Evolutionary conservation across 1,140 invertebrate genomes (phyloP).

Genomic region (Conus ventricosus): DNA sequence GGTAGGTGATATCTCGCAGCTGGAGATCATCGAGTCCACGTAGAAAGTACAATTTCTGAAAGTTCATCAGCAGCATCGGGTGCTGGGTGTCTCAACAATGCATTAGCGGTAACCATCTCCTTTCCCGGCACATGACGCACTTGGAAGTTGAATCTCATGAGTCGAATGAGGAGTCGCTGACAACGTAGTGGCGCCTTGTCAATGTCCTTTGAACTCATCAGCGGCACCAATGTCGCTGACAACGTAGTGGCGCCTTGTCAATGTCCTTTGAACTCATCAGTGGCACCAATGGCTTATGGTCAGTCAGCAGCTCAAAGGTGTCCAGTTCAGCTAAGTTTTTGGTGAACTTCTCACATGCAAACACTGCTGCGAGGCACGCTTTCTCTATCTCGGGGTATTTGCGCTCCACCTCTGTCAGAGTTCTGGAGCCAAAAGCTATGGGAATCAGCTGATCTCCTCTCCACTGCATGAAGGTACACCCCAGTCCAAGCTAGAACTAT

Average conservation of each 20-base stretch:
- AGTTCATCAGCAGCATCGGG: background rate
- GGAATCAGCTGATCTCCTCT: constrained; percentile 31
- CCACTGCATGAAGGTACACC: constrained; percentile 44
- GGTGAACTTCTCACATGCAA: constrained; percentile 33
- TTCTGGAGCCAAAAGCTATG: constrained; percentile 53
- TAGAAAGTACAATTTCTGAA: background rate
- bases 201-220: too few relatives aligned
- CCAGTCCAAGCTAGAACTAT: constrained; percentile 53
- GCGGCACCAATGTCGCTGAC: too few relatives aligned
- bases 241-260: too few relatives aligned
- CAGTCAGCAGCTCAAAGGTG: too few relatives aligned
- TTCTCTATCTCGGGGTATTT: too few relatives aligned
- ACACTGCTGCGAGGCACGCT: background rate
- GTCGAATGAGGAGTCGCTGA: too few relatives aligned
- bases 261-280: too few relatives aligned
- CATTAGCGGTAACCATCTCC: constrained; percentile 42
- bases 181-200: too few relatives aligned
- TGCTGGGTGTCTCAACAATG: constrained; percentile 39
- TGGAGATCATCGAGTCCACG: background rate
- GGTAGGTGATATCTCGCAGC: background rate
- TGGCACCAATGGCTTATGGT: too few relatives aligned
- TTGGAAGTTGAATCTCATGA: too few relatives aligned
- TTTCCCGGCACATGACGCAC: too few relatives aligned
- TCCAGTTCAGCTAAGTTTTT: too few relatives aligned
- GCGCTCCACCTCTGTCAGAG: constrained; percentile 63